These are phyloP conservation scores for Onychomys torridus DNA, from an alignment of 2,797 vertebrate genomes.

Conservation along the genomic window DNA sequence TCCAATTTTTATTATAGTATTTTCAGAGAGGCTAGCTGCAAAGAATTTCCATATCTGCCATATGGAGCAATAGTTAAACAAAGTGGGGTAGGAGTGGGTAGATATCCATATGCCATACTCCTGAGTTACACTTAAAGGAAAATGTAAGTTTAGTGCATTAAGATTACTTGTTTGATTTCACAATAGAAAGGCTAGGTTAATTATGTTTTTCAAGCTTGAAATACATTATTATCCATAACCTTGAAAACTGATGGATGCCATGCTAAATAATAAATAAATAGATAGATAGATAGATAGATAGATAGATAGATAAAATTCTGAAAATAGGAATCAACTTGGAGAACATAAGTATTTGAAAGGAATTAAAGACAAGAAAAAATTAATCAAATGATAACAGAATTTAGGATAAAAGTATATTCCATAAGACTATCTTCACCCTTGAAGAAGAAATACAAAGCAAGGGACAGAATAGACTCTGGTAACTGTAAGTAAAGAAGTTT, in stretches of 20 bases:
- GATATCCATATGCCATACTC: neutral
- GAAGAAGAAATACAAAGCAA: neutral
- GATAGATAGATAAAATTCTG: neutral
- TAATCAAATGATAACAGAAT: neutral
- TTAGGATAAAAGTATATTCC: neutral
- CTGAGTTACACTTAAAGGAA: neutral
- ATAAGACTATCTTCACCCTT: neutral
- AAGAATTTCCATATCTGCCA: neutral
- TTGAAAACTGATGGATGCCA: neutral
- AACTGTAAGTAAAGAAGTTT: neutral
- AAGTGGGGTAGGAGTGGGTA: neutral
- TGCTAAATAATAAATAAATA: neutral
- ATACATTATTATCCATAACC: neutral
- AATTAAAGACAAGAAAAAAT: neutral
- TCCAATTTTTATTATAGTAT: neutral
- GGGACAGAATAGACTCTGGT: neutral
- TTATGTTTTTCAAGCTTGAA: neutral
- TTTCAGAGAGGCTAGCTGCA: neutral
- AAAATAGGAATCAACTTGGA: neutral
- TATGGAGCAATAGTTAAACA: neutral
- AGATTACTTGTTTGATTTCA: neutral
- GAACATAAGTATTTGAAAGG: neutral
- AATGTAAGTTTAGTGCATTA: neutral
- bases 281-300: too few species aligned
- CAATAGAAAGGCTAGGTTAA: neutral